A percentile compares a stretch with the other conserved stretches of the same genome.
Conservation (phyloP, 2,888 invertebrate species). For the Sinopyrophorus schimmeli region DNA sequence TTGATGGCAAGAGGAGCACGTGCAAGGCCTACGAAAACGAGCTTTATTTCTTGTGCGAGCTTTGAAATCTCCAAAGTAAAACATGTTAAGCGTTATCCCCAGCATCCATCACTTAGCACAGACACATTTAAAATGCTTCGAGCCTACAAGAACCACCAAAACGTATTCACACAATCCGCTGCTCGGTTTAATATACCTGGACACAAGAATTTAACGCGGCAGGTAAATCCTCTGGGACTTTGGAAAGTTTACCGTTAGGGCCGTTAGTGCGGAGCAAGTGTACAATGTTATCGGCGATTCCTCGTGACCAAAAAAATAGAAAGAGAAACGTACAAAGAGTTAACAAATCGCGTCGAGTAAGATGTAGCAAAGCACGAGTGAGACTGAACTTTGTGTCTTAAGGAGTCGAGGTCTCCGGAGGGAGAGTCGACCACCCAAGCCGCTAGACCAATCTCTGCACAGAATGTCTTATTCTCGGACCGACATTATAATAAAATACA, state of each 20-base stretch:
- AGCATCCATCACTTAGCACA: background rate
- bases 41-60: conserved; percentile 2
- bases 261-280: too few species aligned
- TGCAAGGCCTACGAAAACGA: conserved; percentile 2
- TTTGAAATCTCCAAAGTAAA: conserved; percentile 7
- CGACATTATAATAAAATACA: conserved; percentile 56
- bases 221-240: too few species aligned
- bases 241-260: too few species aligned
- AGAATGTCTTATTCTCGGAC: conserved; percentile 56
- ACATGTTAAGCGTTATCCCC: too few species aligned
- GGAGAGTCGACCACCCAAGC: conserved; percentile 54
- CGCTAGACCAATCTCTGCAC: conserved; percentile 56
- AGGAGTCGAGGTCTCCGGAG: conserved; percentile 34
- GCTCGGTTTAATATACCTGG: too few species aligned
- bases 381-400: conserved; percentile 46
- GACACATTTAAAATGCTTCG: conserved; percentile 2
- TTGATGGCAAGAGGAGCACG: conserved; percentile 6
- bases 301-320: background rate
- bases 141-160: background rate
- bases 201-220: background rate
- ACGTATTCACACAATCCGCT: conserved; percentile 6
- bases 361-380: conserved; percentile 46
- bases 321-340: conserved; percentile 23
- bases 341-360: conserved; percentile 45
- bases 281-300: too few species aligned